Percentiles rank a stretch among this genome's conserved stretches.
phyloP scores from a whole-genome alignment of 2,888 invertebrate species.

The Heliconius ethilla region DNA sequence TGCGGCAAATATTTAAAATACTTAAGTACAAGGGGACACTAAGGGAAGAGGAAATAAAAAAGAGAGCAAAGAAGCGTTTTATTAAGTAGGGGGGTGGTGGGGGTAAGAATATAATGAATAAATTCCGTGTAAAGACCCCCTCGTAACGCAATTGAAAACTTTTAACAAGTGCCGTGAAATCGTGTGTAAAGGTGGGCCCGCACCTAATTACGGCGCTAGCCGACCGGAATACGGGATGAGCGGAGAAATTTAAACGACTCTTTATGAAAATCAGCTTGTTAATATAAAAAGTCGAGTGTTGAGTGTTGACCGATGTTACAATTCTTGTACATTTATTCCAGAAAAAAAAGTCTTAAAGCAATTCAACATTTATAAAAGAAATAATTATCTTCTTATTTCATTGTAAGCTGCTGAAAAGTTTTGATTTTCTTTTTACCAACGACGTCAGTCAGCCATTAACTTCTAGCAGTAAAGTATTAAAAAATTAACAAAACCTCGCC shows the following conservation, averaged over 20 bases:
- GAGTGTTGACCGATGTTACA: slow-evolving; percentile 54
- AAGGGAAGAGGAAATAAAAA: slow-evolving; percentile 57
- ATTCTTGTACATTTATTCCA: slow-evolving; percentile 24
- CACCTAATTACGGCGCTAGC: slow-evolving; percentile 73
- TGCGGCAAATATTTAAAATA: slow-evolving; percentile 79
- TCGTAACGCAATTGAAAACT: slow-evolving; percentile 81
- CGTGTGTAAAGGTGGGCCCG: slow-evolving; percentile 79
- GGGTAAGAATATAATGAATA: slow-evolving; percentile 78
- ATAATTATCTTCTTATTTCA: slow-evolving; percentile 28
- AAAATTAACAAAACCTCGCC: slow-evolving; percentile 75
- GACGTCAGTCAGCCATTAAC: slow-evolving; percentile 66
- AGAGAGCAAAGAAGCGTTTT: slow-evolving; percentile 76
- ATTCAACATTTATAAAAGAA: slow-evolving; percentile 16
- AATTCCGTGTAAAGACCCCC: slow-evolving; percentile 76
- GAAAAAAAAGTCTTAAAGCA: neutral
- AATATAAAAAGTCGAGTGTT: slow-evolving; percentile 68
- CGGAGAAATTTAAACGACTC: slow-evolving; percentile 70
- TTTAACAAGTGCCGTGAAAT: slow-evolving; percentile 81
- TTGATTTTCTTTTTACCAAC: slow-evolving; percentile 15
- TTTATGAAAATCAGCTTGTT: slow-evolving; percentile 72
- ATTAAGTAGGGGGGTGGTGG: slow-evolving; percentile 68
- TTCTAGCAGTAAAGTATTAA: slow-evolving; percentile 57
- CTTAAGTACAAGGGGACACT: slow-evolving; percentile 69
- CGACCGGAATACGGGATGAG: slow-evolving; percentile 75
- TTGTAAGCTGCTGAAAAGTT: slow-evolving; percentile 8